Conservation (phyloP, 2,888 invertebrate genomes). For the Allygus modestus region DNA sequence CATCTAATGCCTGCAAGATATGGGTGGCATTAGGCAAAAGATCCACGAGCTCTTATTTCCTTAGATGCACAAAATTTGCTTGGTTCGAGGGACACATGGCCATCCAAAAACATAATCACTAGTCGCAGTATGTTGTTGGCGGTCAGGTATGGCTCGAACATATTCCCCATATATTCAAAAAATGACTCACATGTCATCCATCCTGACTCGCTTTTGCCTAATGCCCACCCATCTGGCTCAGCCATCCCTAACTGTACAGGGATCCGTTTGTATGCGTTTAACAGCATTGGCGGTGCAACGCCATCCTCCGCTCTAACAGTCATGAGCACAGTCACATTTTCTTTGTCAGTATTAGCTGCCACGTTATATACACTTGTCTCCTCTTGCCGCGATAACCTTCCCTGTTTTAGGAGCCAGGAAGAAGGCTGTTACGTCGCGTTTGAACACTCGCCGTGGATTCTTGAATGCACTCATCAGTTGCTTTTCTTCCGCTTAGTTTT, state of each 20-base stretch:
- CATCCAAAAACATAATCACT: constrained; percentile 74
- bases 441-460: background rate
- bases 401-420: background rate
- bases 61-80: constrained; percentile 56
- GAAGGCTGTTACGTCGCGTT: background rate
- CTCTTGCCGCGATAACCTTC: background rate
- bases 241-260: constrained; percentile 69
- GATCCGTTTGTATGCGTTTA: constrained; percentile 72
- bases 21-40: constrained; percentile 62
- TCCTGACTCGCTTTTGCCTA: constrained; percentile 73
- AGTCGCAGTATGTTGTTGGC: constrained; percentile 72
- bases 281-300: constrained; percentile 67
- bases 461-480: background rate
- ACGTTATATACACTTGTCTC: constrained; percentile 70
- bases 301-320: constrained; percentile 71
- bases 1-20: constrained; percentile 64
- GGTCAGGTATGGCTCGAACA: constrained; percentile 73
- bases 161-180: constrained; percentile 73
- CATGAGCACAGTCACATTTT: constrained; percentile 70
- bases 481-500: background rate
- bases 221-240: constrained; percentile 71
- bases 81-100: constrained; percentile 69
- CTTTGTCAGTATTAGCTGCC: constrained; percentile 69
- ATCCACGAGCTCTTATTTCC: too few relatives aligned
- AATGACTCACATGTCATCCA: constrained; percentile 75